A percentile compares a stretch with the other conserved stretches of the same genome.
These are phyloP conservation scores for Monochamus alternatus DNA, from an alignment of 2,888 invertebrate species.

Conservation along the genomic window DNA sequence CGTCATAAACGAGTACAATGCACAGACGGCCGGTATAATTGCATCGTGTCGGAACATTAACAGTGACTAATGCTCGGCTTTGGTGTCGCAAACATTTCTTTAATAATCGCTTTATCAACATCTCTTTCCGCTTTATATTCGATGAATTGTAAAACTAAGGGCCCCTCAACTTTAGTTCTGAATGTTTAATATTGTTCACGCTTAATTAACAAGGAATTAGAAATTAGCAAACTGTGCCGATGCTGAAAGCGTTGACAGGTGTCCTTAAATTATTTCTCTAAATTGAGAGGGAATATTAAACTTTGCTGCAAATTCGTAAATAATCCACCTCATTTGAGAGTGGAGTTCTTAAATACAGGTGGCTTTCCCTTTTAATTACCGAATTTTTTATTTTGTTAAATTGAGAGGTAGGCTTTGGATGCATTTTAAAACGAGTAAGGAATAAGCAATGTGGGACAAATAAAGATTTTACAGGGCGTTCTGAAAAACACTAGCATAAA, in stretches of 20 bases:
- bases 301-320: slow-evolving; percentile 27
- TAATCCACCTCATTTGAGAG: slow-evolving; percentile 6
- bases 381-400: too few relatives aligned
- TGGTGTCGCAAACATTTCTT: slow-evolving; percentile 49
- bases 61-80: slow-evolving; percentile 53
- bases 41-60: slow-evolving; percentile 56
- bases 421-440: too few relatives aligned
- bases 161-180: slow-evolving; percentile 5
- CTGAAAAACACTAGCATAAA: too few relatives aligned
- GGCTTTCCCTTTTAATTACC: too few relatives aligned
- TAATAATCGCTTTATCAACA: slow-evolving; percentile 38
- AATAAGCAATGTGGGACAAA: too few relatives aligned
- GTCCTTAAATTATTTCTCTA: slow-evolving; percentile 15
- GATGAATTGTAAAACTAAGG: slow-evolving; percentile 2
- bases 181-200: slow-evolving; percentile 6
- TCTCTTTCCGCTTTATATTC: slow-evolving; percentile 4
- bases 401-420: too few relatives aligned
- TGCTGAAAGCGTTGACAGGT: slow-evolving; percentile 17
- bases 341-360: too few relatives aligned
- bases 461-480: too few relatives aligned
- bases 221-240: slow-evolving; percentile 19
- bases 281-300: slow-evolving; percentile 15
- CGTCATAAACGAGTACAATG: slow-evolving; percentile 54
- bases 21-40: slow-evolving; percentile 56
- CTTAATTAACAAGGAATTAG: slow-evolving; percentile 27